Percentiles rank a stretch among this genome's conserved stretches.
These are phyloP conservation scores for Cephalotes varians DNA, from an alignment of 2,888 invertebrate genomes.

Conservation along the genomic window DNA sequence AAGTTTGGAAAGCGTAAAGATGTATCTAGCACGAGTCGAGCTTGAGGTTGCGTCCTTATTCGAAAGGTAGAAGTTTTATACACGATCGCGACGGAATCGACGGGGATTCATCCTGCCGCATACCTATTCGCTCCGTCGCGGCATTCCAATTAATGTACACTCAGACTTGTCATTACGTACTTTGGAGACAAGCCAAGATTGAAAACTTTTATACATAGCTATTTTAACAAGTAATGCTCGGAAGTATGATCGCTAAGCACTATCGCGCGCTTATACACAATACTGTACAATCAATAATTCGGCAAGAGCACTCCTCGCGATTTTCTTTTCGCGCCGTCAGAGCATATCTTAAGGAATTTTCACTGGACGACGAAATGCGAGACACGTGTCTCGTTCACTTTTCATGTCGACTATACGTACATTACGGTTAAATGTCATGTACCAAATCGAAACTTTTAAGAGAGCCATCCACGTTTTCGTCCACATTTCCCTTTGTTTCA, in stretches of 20 bases:
- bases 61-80: constrained; percentile 35
- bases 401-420: not conserved
- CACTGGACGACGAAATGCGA: constrained; percentile 1
- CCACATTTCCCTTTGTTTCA: constrained; percentile 12
- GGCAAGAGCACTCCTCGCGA: constrained; percentile 24
- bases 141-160: constrained; percentile 38
- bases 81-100: constrained; percentile 17
- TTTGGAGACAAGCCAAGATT: constrained; percentile 39
- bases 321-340: constrained; percentile 5
- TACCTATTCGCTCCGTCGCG: not conserved
- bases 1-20: constrained; percentile 47
- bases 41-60: constrained; percentile 29
- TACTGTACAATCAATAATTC: constrained; percentile 42
- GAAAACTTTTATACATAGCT: constrained; percentile 48
- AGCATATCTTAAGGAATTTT: constrained; percentile 7
- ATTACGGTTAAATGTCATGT: not conserved
- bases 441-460: constrained; percentile 11
- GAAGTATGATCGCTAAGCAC: constrained; percentile 29
- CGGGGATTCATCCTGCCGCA: not conserved
- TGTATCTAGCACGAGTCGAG: constrained; percentile 27
- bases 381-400: not conserved
- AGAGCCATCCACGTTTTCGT: not conserved
- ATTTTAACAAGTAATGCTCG: constrained; percentile 33
- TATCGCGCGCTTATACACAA: constrained; percentile 31
- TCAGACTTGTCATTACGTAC: constrained; percentile 44